Percentiles rank a stretch among this genome's conserved stretches.
These are phyloP conservation scores for Dendrocincla tyrannina DNA, from an alignment of 2,797 vertebrate species.

Conservation along the genomic window DNA sequence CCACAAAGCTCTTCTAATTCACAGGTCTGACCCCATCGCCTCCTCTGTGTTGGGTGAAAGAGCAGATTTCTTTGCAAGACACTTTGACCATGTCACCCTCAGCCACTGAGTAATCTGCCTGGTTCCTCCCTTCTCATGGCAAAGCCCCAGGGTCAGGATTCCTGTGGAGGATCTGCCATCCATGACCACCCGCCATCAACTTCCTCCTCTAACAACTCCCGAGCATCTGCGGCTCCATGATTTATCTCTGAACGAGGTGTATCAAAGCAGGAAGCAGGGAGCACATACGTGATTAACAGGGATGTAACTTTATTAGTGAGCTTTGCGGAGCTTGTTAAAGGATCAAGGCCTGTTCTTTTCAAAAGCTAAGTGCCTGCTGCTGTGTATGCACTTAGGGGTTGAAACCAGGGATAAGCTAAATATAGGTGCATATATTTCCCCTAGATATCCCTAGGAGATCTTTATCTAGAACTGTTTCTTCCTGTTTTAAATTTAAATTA, in stretches of 20 bases:
- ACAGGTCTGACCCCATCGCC: not conserved
- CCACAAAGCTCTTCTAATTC: not conserved
- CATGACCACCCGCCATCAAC: not conserved
- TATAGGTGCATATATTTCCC: constrained; percentile 62
- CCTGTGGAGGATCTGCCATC: not conserved
- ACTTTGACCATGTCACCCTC: not conserved
- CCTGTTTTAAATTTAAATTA: constrained; percentile 72
- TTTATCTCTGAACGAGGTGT: not conserved
- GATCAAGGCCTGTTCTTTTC: constrained; percentile 38
- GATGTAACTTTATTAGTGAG: constrained; percentile 3
- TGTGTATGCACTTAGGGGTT: constrained; percentile 38
- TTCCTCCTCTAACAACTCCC: not conserved
- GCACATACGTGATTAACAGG: not conserved
- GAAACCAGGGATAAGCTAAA: constrained; percentile 61
- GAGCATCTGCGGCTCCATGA: not conserved
- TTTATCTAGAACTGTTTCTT: constrained; percentile 65
- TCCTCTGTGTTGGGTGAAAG: not conserved
- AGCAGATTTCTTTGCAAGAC: not conserved
- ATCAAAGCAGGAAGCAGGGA: not conserved
- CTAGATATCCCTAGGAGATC: constrained; percentile 59
- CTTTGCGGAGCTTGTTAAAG: constrained; percentile 21
- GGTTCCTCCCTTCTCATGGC: not conserved
- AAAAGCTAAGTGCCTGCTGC: constrained; percentile 11
- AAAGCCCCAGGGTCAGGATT: constrained; percentile 26
- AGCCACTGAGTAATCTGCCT: not conserved